Evolutionary conservation across 2,113 vertebrate species (phyloP).

Genomic region (Oceanodroma tethys): DNA sequence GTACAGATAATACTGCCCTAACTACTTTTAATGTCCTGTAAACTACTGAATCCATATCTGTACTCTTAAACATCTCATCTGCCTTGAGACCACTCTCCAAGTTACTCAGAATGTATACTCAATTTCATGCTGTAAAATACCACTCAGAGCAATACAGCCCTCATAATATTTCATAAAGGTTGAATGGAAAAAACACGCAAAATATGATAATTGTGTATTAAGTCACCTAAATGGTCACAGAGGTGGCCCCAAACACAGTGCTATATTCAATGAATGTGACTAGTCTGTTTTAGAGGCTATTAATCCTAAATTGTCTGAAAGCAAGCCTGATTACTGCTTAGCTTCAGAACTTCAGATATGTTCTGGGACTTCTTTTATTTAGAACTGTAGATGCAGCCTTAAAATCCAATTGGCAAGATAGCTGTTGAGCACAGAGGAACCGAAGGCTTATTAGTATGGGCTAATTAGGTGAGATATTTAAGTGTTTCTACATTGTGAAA

Average conservation of each 20-base stretch:
- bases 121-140: not conserved
- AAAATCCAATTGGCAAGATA: not conserved
- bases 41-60: not conserved
- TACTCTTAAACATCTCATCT: not conserved
- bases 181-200: not conserved
- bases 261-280: not conserved
- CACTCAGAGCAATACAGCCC: not conserved
- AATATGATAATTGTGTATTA: not conserved
- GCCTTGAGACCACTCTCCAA: not conserved
- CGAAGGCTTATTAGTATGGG: not conserved
- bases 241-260: not conserved
- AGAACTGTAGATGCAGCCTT: not conserved
- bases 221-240: not conserved
- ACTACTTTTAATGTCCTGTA: not conserved
- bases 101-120: not conserved
- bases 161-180: not conserved
- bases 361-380: not conserved
- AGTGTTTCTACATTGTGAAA: not conserved
- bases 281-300: not conserved
- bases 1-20: not conserved
- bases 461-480: not conserved
- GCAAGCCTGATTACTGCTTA: not conserved
- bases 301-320: not conserved
- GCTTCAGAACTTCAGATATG: not conserved
- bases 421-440: not conserved